Conservation (phyloP, 2,113 vertebrate genomes). For the Ailuropoda melanoleuca region DNA sequence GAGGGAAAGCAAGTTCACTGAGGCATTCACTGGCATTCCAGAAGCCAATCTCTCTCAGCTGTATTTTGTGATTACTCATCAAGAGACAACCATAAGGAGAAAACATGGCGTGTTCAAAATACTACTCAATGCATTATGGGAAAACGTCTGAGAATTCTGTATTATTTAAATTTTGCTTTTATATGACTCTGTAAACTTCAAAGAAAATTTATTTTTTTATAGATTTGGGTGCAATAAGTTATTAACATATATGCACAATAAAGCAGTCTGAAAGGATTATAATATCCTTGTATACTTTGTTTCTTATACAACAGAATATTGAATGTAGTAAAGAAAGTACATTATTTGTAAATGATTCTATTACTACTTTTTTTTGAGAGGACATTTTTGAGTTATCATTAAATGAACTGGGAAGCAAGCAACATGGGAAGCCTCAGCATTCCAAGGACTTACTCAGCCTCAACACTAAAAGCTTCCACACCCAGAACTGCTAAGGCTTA, state of each 20-base stretch:
- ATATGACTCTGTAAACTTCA: not conserved
- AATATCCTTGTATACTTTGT: rapidly evolving
- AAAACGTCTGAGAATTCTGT: not conserved
- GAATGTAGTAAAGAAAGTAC: not conserved
- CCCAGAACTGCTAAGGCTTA: not conserved
- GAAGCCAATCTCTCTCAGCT: not conserved
- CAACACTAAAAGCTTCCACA: rapidly evolving
- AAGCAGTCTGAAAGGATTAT: not conserved
- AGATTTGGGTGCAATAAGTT: not conserved
- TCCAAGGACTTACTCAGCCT: not conserved
- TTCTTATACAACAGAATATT: not conserved
- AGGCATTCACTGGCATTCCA: rapidly evolving
- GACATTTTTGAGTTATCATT: too few relatives aligned
- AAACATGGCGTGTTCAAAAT: not conserved
- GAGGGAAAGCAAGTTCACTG: too few relatives aligned
- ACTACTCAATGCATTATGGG: too few relatives aligned
- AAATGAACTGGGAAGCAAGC: too few relatives aligned
- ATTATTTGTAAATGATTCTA: rapidly evolving
- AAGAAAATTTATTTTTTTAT: not conserved
- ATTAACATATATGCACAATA: rapidly evolving
- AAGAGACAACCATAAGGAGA: not conserved
- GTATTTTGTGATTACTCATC: not conserved
- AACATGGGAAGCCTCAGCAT: rapidly evolving
- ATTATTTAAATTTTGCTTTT: not conserved
- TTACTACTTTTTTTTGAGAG: not conserved